A percentile compares a stretch with the other conserved stretches of the same genome.
These are phyloP conservation scores for Cranoglanis bouderius DNA, from an alignment of 2,113 vertebrate species.

Conservation along the genomic window DNA sequence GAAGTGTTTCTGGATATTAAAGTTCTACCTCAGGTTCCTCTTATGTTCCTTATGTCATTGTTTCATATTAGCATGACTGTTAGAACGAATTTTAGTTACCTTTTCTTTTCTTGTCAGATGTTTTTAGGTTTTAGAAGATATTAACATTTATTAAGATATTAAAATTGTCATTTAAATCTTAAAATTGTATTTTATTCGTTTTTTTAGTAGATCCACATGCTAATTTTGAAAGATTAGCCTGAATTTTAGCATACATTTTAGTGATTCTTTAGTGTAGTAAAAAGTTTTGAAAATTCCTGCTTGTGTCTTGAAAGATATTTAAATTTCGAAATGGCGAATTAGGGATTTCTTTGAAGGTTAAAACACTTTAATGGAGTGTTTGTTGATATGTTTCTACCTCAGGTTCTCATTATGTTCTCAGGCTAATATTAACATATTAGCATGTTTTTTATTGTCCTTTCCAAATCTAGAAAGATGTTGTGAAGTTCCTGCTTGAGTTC, in stretches of 20 bases:
- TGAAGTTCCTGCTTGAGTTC: background rate
- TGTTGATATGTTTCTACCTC: background rate
- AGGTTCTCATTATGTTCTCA: background rate
- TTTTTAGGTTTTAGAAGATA: background rate
- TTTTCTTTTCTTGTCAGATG: background rate
- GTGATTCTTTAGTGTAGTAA: background rate
- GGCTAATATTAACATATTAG: background rate
- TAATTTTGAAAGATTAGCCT: background rate
- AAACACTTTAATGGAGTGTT: background rate
- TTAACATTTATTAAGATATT: background rate
- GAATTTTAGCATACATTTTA: background rate
- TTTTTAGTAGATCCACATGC: background rate
- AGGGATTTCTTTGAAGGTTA: too few relatives aligned
- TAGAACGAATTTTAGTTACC: background rate
- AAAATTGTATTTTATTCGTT: background rate
- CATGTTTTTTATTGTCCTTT: background rate
- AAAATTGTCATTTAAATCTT: background rate
- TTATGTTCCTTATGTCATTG: background rate
- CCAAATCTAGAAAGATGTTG: background rate
- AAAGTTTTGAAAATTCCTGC: slow-evolving; percentile 8
- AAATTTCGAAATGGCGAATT: background rate
- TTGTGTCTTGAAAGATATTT: background rate
- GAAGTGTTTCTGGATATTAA: background rate
- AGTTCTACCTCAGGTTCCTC: slow-evolving; percentile 1
- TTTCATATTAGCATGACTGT: too few relatives aligned